Evolutionary conservation across 2,888 invertebrate species (phyloP), one percentile per base, ranked within the genome.

Genomic region (Cosmia pyralina): DNA sequence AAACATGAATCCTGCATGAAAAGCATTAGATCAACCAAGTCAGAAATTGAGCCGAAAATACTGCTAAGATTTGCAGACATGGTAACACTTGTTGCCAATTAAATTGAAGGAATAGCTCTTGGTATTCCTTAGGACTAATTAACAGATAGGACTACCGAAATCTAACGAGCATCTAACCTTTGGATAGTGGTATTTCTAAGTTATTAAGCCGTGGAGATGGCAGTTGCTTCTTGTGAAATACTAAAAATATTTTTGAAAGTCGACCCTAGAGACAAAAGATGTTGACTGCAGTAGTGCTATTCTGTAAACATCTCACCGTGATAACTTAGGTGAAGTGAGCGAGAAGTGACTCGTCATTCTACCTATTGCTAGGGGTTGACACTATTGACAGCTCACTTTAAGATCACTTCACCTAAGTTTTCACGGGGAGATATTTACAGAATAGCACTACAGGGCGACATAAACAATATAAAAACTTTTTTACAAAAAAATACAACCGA

Each of bases 101-200:
- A 22, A 41, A 50, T 28, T n/a, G 0, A 17, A 50, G 28, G 4
- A 71, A 71, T 41, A 13, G 48, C 2, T 17, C 28, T 44, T 17
- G 48, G n/a, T 17, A 72, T 71, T 44, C 28, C 28, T 3, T 17
- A 71, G n/a, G 13, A 71, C 58, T 71, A 71, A 72, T 50, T 58
- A 72, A 28, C 57, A n/a, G 28, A 28, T 71, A 6, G 17, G 71
- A 71, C 48, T 69, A 38, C 22, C 19, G 19, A 55, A 10, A 69
- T 38, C 38, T 71, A 50, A 58, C 72, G 41, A 58, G 71, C 17
- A 58, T 50, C 3, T 50, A 7, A 13, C 28, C 8, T 72, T 57
- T 8, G 15, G 28, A 15, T n/a, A 58, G 44, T 13, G 15, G 13
- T 34, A 28, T 58, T 72, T 44, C 72, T 58, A 17, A 19, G 41